phyloP scores from a whole-genome alignment of 23 tunicate species.

The Styela clava region DNA sequence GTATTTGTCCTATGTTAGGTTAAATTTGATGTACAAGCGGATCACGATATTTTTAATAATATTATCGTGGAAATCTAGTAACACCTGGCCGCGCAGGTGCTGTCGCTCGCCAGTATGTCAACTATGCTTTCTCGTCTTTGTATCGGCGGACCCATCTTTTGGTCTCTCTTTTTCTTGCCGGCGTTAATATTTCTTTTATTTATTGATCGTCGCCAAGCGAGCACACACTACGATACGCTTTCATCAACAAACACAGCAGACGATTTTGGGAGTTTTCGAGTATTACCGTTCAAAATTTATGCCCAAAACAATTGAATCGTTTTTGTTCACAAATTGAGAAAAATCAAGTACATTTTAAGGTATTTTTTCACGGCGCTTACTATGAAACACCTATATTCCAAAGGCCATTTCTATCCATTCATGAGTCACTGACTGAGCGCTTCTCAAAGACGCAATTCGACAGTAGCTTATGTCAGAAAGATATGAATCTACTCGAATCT shows the following conservation, averaged over 20 bases:
- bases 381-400: background rate
- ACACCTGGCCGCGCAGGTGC: constrained; percentile 37
- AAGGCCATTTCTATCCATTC: background rate
- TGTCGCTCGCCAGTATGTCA: constrained; percentile 22
- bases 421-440: background rate
- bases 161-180: background rate
- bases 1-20: background rate
- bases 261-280: background rate
- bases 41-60: constrained; percentile 30
- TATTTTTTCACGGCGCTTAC: too few species aligned
- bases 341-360: too few species aligned
- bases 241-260: constrained; percentile 9
- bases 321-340: too few species aligned
- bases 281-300: background rate
- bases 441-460: background rate
- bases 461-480: background rate
- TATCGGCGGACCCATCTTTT: constrained; percentile 9
- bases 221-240: background rate
- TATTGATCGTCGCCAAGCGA: background rate
- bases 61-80: constrained; percentile 16
- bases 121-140: constrained; percentile 24
- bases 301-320: too few species aligned
- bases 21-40: constrained; percentile 5
- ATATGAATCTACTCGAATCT: too few species aligned
- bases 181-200: background rate